Base-by-base conservation (phyloP, 2,113 vertebrate species). In the Taxidea taxus region DNA sequence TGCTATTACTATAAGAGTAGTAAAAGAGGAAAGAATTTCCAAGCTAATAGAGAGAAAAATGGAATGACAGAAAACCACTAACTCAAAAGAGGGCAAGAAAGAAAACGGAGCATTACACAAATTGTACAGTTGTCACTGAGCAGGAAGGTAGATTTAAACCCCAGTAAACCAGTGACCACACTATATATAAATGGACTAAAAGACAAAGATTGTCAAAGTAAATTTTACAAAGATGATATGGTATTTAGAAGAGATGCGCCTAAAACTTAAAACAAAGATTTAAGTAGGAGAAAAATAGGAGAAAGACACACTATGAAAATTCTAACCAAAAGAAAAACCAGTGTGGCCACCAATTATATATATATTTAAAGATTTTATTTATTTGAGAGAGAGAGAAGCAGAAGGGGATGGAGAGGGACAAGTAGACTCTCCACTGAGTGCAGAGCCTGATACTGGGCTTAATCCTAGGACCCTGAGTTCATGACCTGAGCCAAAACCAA, bases 211-310 rank as follows among this genome's bases (percentile, higher is more conserved):
- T 9, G n/a, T 47, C 14, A 66, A 62, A 29, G 42, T 58, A 60
- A 54, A n/a, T 34, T 89, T 75, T 62, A 44, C n/a, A 66, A 39
- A 44, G 42, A 44, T 12, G 18, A 39, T 13, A 10, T 4, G 64
- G 49, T 68, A 3, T 70, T 80, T 44, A 66, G 64, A 62, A 60
- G 60, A 27, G 8, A 15, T 12, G 51, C 0, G 3, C 47, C 31
- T 64, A 56, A 72, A 44, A 39, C 25, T 82, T 58, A 72, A 70
- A 21, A 93, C 37, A 58, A 74, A 78, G 15, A 83, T 0, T 23
- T 42, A 91, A n/a, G n/a, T n/a, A n/a, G n/a, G 13, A 86, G 90
- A 81, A 77, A 54, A 75, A 85, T 47, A 49, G n/a, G 68, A 85
- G 42, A 88, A 93, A 90, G 7, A 39, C 7, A 51, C 0, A 5